Percentiles rank a stretch among this genome's conserved stretches.
Evolutionary conservation across 2,797 vertebrate species (phyloP).

Genomic region (Novumbra hubbsi): DNA sequence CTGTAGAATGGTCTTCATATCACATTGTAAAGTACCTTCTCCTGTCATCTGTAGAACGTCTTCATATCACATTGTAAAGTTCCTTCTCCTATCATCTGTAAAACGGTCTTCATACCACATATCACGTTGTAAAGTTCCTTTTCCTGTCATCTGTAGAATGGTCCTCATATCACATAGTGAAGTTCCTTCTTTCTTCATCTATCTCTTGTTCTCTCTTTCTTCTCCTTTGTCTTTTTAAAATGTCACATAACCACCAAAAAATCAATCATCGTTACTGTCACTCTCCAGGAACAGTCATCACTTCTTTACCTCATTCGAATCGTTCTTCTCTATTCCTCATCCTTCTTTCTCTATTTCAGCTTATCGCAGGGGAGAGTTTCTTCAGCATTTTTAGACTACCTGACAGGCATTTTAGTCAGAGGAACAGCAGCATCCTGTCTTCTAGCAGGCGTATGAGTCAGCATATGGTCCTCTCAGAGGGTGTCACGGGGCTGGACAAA

Average conservation of each 20-base stretch:
- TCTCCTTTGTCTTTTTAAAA: slow-evolving; percentile 1
- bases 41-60: too few relatives aligned
- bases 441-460: neutral
- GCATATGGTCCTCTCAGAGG: neutral
- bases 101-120: too few relatives aligned
- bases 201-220: neutral
- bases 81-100: too few relatives aligned
- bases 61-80: too few relatives aligned
- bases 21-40: too few relatives aligned
- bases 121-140: too few relatives aligned
- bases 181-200: slow-evolving; percentile 3
- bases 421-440: neutral
- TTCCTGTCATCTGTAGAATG: too few relatives aligned
- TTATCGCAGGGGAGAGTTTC: neutral
- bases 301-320: slow-evolving; percentile 29
- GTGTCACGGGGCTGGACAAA: neutral
- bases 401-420: slow-evolving; percentile 1
- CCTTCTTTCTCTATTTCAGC: slow-evolving; percentile 13
- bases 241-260: neutral
- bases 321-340: neutral
- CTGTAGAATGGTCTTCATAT: too few relatives aligned
- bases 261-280: neutral
- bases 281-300: neutral
- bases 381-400: neutral
- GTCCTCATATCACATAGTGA: too few relatives aligned